Evolutionary conservation across 2,113 vertebrate species (phyloP).

Genomic region (Fregata magnificens): DNA sequence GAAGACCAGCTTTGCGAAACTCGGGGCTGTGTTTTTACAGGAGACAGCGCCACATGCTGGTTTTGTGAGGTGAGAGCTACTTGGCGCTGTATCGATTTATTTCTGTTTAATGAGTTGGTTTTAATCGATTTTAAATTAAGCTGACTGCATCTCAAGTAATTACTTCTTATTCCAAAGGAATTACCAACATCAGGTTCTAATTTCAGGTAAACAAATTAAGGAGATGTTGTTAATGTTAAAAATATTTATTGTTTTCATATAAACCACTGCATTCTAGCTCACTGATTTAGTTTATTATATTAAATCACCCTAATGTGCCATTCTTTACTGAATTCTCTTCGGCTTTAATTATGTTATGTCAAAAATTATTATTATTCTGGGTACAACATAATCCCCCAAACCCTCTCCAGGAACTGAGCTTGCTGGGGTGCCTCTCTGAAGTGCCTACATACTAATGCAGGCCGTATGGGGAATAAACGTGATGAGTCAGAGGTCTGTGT

Average conservation of each 20-base stretch:
- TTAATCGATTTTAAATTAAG: background rate
- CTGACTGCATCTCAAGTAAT: background rate
- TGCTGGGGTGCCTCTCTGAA: background rate
- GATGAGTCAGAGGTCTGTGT: background rate
- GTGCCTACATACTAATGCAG: background rate
- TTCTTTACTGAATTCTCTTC: background rate
- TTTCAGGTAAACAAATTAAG: background rate
- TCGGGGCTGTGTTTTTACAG: background rate
- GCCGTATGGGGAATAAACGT: background rate
- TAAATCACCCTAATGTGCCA: background rate
- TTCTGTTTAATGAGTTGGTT: background rate
- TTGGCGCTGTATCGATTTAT: too few relatives aligned
- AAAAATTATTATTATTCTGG: background rate
- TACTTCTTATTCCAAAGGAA: background rate
- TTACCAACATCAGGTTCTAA: background rate
- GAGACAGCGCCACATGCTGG: conserved; percentile 73
- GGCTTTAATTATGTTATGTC: background rate
- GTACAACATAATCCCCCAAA: background rate
- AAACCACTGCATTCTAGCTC: background rate
- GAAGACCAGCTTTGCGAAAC: background rate
- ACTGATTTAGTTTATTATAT: background rate
- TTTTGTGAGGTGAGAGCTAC: background rate
- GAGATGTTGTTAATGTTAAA: background rate
- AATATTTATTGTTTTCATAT: background rate
- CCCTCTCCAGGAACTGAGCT: background rate